Evolutionary conservation across 1,140 invertebrate genomes (phyloP).

Genomic region (Drosophila santomea): DNA sequence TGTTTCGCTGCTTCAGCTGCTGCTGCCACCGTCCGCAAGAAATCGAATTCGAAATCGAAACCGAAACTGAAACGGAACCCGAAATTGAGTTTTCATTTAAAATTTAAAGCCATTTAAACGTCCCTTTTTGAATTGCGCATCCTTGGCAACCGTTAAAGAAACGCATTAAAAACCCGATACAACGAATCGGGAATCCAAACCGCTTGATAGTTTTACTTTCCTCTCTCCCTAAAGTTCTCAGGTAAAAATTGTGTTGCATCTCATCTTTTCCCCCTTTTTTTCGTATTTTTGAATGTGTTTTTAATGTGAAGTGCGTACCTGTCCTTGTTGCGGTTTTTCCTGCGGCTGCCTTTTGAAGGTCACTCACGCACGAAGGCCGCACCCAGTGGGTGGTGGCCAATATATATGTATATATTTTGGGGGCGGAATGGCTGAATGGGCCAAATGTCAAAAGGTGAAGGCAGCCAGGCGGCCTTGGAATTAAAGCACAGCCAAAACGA

Average conservation of each 20-base stretch:
- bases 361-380: constrained; percentile 61
- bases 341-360: constrained; percentile 71
- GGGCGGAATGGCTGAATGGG: constrained; percentile 11
- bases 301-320: constrained; percentile 36
- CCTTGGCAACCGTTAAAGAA: not conserved
- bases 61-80: constrained; percentile 1
- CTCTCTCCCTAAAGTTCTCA: not conserved
- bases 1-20: constrained; percentile 56
- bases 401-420: not conserved
- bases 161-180: not conserved
- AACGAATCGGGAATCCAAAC: not conserved
- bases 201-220: not conserved
- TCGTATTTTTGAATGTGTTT: constrained; percentile 3
- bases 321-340: constrained; percentile 57
- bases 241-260: constrained; percentile 11
- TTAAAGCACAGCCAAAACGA: constrained; percentile 26
- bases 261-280: not conserved
- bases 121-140: constrained; percentile 5
- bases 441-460: constrained; percentile 64
- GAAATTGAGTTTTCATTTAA: constrained; percentile 25
- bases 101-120: constrained; percentile 5
- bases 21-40: constrained; percentile 60
- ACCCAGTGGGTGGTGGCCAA: constrained; percentile 5
- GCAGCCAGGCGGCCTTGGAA: constrained; percentile 43
- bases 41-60: constrained; percentile 24